Base-by-base conservation (phyloP, 2,113 vertebrate genomes). In the Felis chaus region DNA sequence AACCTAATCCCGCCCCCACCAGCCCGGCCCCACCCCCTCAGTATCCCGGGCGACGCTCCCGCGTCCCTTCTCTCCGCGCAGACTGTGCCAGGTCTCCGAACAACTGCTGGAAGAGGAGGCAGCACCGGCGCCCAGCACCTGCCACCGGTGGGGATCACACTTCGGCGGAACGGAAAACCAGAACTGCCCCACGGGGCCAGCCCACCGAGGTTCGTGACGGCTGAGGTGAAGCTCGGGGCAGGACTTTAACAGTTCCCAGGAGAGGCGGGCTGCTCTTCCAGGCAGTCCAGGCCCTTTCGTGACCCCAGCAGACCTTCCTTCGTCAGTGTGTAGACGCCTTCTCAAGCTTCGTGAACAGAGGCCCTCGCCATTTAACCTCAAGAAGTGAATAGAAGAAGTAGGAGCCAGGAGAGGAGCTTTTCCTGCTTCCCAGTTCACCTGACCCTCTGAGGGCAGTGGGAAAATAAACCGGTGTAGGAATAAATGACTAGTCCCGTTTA, bases 21-120 rank as follows among this genome's bases (percentile, higher is more conserved):
- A 5, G 3, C 4, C 39, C 55, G 2, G 10, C 48, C 18, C 6
- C 39, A 36, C 53, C 83, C 55, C 63, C 69, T 65, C 73, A 4
- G 98, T 98, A 92, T 80, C 98, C 96, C 97, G 15, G 74, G 15
- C 41, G 74, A 78, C 74, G 74, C 27, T 31, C 41, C 41, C 27
- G 74, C 74, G 41, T 78, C 74, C 27, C 7, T 12, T 45, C 73
- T 78, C 27, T 9, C 0, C 7, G 27, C 14, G 7, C 57, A 9
- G 57, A 21, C 57, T 61, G 21, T 61, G 21, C 14, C 41, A 0
- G 41, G 41, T 48, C 95, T 50, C 91, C 14, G 21, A 31, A 19
- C 16, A 15, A 2, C 2, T 3, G 4, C 10, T 0, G 80, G 41
- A 50, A 63, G 16, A 93, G 39, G 13, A 57, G 68, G 48, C 78